A percentile compares a stretch with the other conserved stretches of the same genome.
phyloP scores from a whole-genome alignment of 1,140 invertebrate species.

The Zaprionus gabonicus region DNA sequence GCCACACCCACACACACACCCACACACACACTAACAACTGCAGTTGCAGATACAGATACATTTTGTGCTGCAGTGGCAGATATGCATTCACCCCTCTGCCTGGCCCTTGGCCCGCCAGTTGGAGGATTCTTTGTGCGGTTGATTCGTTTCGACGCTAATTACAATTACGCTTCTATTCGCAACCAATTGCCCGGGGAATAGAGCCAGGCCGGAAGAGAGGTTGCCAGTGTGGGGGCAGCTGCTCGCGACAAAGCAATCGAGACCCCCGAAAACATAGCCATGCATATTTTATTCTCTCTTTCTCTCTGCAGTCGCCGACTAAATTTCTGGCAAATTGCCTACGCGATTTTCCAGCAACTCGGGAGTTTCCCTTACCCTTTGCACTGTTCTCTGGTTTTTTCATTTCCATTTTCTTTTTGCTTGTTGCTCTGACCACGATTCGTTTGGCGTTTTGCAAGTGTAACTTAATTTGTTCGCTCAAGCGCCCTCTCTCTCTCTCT shows the following conservation, averaged over 20 bases:
- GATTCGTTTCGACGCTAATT: conserved; percentile 66
- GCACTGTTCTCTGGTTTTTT: background rate
- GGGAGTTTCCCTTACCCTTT: conserved; percentile 5
- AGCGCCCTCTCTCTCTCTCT: background rate
- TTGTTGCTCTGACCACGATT: conserved; percentile 35
- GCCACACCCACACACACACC: conserved; percentile 20
- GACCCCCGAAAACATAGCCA: conserved; percentile 63
- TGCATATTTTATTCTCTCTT: conserved; percentile 72
- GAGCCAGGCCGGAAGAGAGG: background rate
- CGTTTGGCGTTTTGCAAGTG: conserved; percentile 74
- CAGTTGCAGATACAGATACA: background rate
- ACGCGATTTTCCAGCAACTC: conserved; percentile 17
- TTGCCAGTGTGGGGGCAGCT: background rate
- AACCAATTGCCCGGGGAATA: conserved; percentile 7
- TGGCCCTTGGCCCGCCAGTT: background rate
- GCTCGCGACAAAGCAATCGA: conserved; percentile 48
- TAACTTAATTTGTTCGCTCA: conserved; percentile 70
- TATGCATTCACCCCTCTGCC: background rate
- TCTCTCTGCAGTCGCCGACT: conserved; percentile 5
- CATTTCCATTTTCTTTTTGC: conserved; percentile 1
- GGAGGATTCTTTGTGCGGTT: conserved; percentile 55
- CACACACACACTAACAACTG: background rate
- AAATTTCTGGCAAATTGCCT: conserved; percentile 49
- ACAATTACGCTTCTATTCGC: conserved; percentile 57
- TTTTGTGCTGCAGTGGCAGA: background rate